Conservation (phyloP, 92 coral and sea anemone species). For the Porites lobata region DNA sequence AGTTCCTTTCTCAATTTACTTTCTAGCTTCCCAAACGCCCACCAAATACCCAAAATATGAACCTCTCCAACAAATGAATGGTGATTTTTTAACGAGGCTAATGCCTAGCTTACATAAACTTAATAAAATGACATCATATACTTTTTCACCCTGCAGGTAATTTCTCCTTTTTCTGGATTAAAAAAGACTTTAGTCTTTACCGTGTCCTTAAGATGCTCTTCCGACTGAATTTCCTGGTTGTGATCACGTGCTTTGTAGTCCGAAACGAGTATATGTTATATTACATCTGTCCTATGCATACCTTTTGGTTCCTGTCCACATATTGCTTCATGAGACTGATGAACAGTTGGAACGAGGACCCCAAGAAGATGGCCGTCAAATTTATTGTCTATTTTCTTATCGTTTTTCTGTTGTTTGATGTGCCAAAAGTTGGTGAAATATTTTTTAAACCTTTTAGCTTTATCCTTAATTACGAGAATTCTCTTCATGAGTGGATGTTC, state of each 20-base stretch:
- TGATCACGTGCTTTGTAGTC: conserved; percentile 85
- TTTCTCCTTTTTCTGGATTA: conserved; percentile 92
- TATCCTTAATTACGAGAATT: conserved; percentile 67
- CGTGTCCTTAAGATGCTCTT: conserved; percentile 90
- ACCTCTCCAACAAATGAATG: no score
- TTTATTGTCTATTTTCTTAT: conserved; percentile 62
- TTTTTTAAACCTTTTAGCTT: conserved; percentile 73
- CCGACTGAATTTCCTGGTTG: conserved; percentile 87
- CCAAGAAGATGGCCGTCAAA: conserved; percentile 83
- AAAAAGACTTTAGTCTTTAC: conserved; percentile 84
- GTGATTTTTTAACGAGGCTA: background rate
- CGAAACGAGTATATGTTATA: conserved; percentile 92
- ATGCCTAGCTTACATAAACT: background rate
- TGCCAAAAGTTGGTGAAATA: conserved; percentile 78
- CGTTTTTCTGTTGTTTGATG: conserved; percentile 80
- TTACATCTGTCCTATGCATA: conserved; percentile 96
- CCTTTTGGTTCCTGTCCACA: conserved; percentile 87
- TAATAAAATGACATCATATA: no score
- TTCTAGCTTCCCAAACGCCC: no score
- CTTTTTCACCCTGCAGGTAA: conserved; percentile 65
- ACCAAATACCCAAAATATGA: no score
- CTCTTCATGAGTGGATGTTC: conserved; percentile 94
- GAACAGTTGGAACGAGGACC: conserved; percentile 81
- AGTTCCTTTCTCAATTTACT: no score
- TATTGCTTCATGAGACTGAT: conserved; percentile 87